These are phyloP conservation scores for Psammodynastes pulverulentus DNA, from an alignment of 2,113 vertebrate species.

Conservation along the genomic window DNA sequence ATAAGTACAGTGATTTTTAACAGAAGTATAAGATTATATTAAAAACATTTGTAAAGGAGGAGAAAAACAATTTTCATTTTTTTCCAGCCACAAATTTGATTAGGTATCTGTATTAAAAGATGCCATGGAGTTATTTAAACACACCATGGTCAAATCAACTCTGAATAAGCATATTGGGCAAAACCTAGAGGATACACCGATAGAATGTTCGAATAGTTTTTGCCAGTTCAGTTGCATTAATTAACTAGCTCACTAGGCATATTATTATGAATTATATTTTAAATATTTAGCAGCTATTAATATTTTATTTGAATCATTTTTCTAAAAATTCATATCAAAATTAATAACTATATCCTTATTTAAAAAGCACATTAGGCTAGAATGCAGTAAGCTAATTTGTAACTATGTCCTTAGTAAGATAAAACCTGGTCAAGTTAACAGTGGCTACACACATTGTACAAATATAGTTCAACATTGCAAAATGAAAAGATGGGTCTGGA, in stretches of 20 bases:
- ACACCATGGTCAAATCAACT: neutral
- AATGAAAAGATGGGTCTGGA: neutral
- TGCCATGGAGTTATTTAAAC: neutral
- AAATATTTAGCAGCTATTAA: neutral
- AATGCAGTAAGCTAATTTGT: neutral
- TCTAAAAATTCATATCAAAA: neutral
- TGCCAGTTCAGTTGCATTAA: neutral
- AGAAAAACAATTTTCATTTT: neutral
- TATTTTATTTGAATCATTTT: neutral
- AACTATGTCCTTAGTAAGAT: neutral
- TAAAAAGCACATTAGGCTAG: neutral
- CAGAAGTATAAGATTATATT: neutral
- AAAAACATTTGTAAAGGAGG: neutral
- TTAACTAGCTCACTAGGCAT: neutral
- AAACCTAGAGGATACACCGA: neutral
- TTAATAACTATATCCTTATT: neutral
- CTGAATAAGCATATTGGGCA: neutral
- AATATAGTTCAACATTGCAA: neutral
- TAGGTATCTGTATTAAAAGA: neutral
- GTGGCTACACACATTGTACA: neutral
- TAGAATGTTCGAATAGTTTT: neutral
- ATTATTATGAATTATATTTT: neutral
- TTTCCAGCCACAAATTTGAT: neutral
- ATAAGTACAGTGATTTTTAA: neutral
- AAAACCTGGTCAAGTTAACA: neutral